Percentiles rank a stretch among this genome's conserved stretches.
phyloP scores from a whole-genome alignment of 2,113 vertebrate genomes.

The Gymnogyps californianus region DNA sequence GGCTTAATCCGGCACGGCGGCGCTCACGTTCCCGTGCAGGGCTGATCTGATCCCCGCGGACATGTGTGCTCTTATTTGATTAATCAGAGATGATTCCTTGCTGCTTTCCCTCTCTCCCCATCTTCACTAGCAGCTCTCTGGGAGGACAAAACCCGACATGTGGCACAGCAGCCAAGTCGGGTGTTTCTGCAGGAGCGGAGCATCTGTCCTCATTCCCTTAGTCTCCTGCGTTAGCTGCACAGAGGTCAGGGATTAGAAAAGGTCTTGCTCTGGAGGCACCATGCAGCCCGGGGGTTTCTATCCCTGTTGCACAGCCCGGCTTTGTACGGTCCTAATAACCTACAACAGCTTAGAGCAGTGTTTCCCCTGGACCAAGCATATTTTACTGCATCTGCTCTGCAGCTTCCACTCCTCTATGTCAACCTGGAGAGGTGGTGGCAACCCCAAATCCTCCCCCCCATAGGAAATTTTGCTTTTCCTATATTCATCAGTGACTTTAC shows the following conservation, averaged over 20 bases:
- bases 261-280: not conserved
- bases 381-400: not conserved
- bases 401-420: not conserved
- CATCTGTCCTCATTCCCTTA: not conserved
- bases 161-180: not conserved
- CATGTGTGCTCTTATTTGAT: not conserved
- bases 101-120: not conserved
- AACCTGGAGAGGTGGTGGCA: not conserved
- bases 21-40: fast-evolving
- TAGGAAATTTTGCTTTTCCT: not conserved
- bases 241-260: not conserved
- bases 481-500: not conserved
- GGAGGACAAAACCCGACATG: fast-evolving
- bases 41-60: not conserved
- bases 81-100: not conserved
- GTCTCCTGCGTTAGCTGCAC: not conserved
- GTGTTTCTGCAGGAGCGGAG: not conserved
- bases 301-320: not conserved
- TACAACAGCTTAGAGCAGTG: not conserved
- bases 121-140: not conserved
- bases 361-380: not conserved
- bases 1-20: fast-evolving
- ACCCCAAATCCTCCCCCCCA: not conserved
- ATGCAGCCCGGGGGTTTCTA: not conserved
- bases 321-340: not conserved